phyloP scores from a whole-genome alignment of 2,797 vertebrate genomes.

The Catamblyrhynchus diadema region DNA sequence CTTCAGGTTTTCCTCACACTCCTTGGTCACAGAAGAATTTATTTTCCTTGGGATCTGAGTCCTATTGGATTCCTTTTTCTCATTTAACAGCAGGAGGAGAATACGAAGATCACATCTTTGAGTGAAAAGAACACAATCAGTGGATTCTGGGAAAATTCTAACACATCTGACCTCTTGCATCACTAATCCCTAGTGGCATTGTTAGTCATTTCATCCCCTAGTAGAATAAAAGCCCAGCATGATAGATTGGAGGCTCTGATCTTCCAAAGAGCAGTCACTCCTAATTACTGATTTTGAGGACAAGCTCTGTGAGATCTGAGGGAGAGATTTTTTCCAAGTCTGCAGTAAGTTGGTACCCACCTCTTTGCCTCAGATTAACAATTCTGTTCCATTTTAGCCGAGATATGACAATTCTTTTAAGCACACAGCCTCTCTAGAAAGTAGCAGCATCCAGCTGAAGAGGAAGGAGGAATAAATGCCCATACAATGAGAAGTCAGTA shows the following conservation, averaged over 20 bases:
- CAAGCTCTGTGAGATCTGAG: not conserved
- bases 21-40: not conserved
- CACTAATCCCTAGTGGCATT: not conserved
- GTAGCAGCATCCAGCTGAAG: not conserved
- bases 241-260: not conserved
- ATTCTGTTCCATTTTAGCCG: not conserved
- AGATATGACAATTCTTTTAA: not conserved
- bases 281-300: not conserved
- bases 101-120: not conserved
- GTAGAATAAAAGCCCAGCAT: not conserved
- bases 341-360: not conserved
- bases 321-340: not conserved
- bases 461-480: not conserved
- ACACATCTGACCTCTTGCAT: constrained; percentile 10
- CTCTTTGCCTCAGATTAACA: not conserved
- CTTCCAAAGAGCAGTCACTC: not conserved
- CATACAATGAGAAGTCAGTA: not conserved
- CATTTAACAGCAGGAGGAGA: not conserved
- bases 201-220: not conserved
- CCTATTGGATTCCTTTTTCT: not conserved
- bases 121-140: not conserved
- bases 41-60: not conserved
- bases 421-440: not conserved
- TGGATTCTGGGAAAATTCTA: not conserved
- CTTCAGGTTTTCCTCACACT: not conserved